These are phyloP conservation scores for Stenurella melanura DNA, from an alignment of 2,888 invertebrate genomes.

Conservation along the genomic window DNA sequence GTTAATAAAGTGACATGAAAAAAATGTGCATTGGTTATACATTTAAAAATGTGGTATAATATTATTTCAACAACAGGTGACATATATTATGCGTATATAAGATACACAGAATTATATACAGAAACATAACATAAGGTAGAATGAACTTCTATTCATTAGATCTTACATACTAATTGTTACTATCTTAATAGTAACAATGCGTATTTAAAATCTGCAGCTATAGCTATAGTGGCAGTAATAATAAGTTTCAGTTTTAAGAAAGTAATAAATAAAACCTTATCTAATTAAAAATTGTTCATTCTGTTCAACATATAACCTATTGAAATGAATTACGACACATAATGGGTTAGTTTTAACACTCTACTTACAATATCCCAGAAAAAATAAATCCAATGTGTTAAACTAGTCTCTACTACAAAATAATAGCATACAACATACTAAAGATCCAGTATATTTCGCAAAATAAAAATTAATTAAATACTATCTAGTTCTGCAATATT, in stretches of 20 bases:
- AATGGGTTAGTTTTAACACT: constrained; percentile 18
- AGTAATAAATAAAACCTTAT: background rate
- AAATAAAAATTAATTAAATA: constrained; percentile 23
- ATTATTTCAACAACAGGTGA: no score
- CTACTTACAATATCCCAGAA: constrained; percentile 32
- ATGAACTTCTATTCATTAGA: background rate
- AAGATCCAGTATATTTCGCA: constrained; percentile 15
- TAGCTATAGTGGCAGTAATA: background rate
- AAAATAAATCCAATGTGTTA: constrained; percentile 27
- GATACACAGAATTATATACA: background rate
- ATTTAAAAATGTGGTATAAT: no score
- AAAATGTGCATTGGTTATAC: background rate
- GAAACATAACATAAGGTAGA: background rate
- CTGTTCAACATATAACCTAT: background rate
- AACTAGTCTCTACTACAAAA: constrained; percentile 28
- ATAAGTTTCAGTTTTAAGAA: background rate
- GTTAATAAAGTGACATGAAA: no score
- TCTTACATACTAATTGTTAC: background rate
- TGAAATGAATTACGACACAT: background rate
- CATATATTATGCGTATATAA: no score
- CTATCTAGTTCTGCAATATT: constrained; percentile 16
- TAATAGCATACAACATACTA: background rate
- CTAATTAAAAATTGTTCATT: background rate
- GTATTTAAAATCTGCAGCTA: no score
- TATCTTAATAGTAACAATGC: no score